phyloP scores from a whole-genome alignment of 92 coral and sea anemone species.

The Porites evermanni region DNA sequence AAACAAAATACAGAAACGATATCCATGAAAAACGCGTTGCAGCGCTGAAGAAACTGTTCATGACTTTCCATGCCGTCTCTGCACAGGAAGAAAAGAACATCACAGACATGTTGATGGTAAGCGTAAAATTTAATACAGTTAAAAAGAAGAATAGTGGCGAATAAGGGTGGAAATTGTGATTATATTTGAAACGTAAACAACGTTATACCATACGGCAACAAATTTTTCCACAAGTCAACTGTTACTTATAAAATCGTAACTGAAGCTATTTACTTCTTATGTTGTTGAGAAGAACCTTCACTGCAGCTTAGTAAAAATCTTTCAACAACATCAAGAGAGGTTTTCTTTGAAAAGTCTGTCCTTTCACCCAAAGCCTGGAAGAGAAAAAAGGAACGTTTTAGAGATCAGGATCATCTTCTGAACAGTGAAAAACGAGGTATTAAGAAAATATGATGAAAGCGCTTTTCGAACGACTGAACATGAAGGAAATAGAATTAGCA shows the following conservation, averaged over 20 bases:
- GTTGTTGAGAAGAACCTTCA: conserved; percentile 18
- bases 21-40: conserved; percentile 92
- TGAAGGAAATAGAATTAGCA: too few species aligned
- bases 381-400: neutral
- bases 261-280: conserved; percentile 4
- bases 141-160: too few species aligned
- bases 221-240: neutral
- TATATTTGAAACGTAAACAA: too few species aligned
- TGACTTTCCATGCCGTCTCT: conserved; percentile 31
- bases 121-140: too few species aligned
- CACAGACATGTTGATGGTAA: too few species aligned
- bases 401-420: too few species aligned
- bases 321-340: conserved; percentile 65
- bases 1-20: conserved; percentile 85
- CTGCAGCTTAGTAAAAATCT: conserved; percentile 73
- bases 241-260: neutral
- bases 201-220: too few species aligned
- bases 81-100: neutral
- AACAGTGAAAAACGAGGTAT: too few species aligned
- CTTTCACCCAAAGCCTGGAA: conserved; percentile 68
- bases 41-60: conserved; percentile 69
- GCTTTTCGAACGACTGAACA: too few species aligned
- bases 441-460: too few species aligned
- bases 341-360: conserved; percentile 69
- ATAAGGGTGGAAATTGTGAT: too few species aligned